Evolutionary conservation across 2,888 invertebrate genomes (phyloP), one percentile per base, ranked within the genome.

Genomic region (Spicauda simplicius): DNA sequence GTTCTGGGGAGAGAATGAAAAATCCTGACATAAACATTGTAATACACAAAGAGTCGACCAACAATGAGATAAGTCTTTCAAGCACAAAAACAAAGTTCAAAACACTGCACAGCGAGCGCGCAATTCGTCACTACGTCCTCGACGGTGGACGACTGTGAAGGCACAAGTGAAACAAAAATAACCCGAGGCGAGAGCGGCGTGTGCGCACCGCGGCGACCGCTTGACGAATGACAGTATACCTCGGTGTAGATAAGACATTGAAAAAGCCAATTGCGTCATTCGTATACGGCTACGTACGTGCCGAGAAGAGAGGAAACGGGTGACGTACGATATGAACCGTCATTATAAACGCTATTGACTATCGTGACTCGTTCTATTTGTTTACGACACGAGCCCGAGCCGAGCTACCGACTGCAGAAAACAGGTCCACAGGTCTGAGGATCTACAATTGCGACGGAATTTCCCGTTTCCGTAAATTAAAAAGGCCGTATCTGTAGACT

Each of bases 251-350:
- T 92, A 92, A 92, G 92, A 91, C 92, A 91, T 92, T 92, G 92
- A 92, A 92, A 92, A 91, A 90, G 89, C 90, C 90, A 91, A 91
- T 91, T 92, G 92, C 92, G 92, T 92, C 92, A 91, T 89, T 80
- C 77, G 78, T 74, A 86, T 89, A 87, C 90, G 81, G 84, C 91
- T 89, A 91, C 91, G 88, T 91, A 91, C 91, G 87, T 82, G 85
- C 83, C 77, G 86, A 86, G 88, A 90, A 89, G 90, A 87, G 89
- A 90, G 91, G 90, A 90, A 91, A 80, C 89, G 84, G 80, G 83
- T 91, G 91, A 91, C 92, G 92, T 91, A 83, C 82, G 73, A 76
- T 71, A 69, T 74, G 76, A 82, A 77, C 88, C 90, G 91, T 91
- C 91, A 90, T 86, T 87, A 84, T 86, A 80, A 84, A 84, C 85